phyloP scores from a whole-genome alignment of 2,888 invertebrate genomes.

The Apodemia zela region DNA sequence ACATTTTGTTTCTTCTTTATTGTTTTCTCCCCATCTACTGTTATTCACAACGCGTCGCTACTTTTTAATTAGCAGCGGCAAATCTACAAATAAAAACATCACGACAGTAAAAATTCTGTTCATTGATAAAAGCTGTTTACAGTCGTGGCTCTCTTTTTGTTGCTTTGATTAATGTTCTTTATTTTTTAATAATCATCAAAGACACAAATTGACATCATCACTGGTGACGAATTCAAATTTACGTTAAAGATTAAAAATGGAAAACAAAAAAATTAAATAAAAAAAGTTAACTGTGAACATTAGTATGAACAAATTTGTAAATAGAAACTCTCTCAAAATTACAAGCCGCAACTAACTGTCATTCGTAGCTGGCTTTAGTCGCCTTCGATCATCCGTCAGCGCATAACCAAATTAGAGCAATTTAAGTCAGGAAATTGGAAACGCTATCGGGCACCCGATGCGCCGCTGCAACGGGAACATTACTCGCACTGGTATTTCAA shows the following conservation, averaged over 20 bases:
- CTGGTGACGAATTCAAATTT: neutral
- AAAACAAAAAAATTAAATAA: neutral
- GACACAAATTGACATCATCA: neutral
- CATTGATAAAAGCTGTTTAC: slow-evolving; percentile 13
- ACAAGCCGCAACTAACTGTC: slow-evolving; percentile 41
- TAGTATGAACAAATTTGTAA: neutral
- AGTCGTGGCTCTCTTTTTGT: slow-evolving; percentile 4
- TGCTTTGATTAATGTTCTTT: slow-evolving; percentile 9
- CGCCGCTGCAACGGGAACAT: slow-evolving; percentile 61
- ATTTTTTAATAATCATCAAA: slow-evolving; percentile 8
- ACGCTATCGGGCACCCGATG: slow-evolving; percentile 70
- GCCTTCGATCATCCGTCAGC: slow-evolving; percentile 71
- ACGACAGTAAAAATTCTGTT: slow-evolving; percentile 6
- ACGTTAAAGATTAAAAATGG: neutral
- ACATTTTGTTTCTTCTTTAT: slow-evolving; percentile 1
- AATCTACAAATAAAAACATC: slow-evolving; percentile 8
- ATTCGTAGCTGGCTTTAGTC: slow-evolving; percentile 49
- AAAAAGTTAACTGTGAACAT: neutral
- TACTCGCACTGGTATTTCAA: slow-evolving; percentile 68
- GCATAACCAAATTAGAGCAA: slow-evolving; percentile 79
- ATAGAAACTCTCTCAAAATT: slow-evolving; percentile 42
- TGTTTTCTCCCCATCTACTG: slow-evolving; percentile 8
- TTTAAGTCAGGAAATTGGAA: slow-evolving; percentile 80
- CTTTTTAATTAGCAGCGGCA: slow-evolving; percentile 14
- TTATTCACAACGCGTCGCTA: slow-evolving; percentile 7